Evolutionary conservation across 37 sponge, comb jelly and placozoan genomes (phyloP).

Genomic region (Spongilla lacustris): DNA sequence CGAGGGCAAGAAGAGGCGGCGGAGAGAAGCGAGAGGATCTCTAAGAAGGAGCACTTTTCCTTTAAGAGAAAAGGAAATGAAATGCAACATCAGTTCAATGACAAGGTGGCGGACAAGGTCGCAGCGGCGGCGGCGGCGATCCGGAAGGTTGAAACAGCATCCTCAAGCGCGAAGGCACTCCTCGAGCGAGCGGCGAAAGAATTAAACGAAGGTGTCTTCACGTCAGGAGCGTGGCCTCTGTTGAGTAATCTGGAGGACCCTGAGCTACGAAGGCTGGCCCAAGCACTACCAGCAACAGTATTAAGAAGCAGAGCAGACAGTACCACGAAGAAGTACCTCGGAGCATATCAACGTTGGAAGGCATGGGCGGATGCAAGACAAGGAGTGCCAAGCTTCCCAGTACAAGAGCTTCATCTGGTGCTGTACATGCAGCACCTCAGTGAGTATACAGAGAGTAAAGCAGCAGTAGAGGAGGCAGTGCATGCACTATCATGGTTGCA

Average conservation of each 20-base stretch:
- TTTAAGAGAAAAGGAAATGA: no score
- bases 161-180: no score
- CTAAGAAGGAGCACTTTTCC: no score
- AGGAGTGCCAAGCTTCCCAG: not conserved
- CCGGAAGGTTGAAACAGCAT: no score
- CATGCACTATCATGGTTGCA: not conserved
- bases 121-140: no score
- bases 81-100: no score
- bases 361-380: not conserved
- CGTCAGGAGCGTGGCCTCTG: not conserved
- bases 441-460: not conserved
- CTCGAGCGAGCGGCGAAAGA: no score
- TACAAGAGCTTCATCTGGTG: not conserved
- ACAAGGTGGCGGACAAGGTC: no score
- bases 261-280: conserved; percentile 12
- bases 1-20: no score
- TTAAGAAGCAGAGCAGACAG: not conserved
- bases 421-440: not conserved
- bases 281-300: not conserved
- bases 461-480: conserved; percentile 6
- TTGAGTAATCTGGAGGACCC: conserved; percentile 6
- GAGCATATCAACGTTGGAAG: conserved; percentile 13
- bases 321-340: no score
- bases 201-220: no score
- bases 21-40: no score